These are phyloP conservation scores for Perca schrenkii DNA, from an alignment of 2,113 vertebrate species.

Conservation along the genomic window DNA sequence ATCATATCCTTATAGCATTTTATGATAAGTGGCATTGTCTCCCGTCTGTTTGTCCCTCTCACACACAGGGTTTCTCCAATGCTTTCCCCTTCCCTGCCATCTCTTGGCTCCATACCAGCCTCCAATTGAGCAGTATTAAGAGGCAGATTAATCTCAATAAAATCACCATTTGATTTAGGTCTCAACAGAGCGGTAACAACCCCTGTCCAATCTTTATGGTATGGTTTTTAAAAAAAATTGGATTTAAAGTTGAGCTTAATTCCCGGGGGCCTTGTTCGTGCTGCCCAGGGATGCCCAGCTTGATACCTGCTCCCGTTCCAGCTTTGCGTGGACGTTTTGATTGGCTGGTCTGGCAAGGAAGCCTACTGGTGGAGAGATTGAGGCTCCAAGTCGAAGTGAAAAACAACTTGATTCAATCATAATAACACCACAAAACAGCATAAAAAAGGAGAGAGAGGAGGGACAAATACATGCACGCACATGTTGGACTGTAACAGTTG, in stretches of 20 bases:
- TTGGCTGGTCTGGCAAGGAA: slow-evolving; percentile 58
- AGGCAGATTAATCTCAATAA: slow-evolving; percentile 59
- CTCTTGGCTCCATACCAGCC: slow-evolving; percentile 42
- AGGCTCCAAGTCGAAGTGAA: slow-evolving; percentile 41
- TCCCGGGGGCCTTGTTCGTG: slow-evolving; percentile 69
- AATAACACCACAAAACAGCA: slow-evolving; percentile 61
- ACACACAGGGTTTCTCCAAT: not conserved
- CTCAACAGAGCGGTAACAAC: slow-evolving; percentile 29
- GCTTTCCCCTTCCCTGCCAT: not conserved
- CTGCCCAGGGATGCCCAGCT: slow-evolving; percentile 66
- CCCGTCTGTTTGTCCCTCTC: not conserved
- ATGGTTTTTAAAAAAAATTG: slow-evolving; percentile 65
- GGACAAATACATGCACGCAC: slow-evolving; percentile 19
- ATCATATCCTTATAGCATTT: slow-evolving; percentile 12
- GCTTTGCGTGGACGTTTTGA: slow-evolving; percentile 62
- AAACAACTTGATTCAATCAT: slow-evolving; percentile 79
- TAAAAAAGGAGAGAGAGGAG: slow-evolving; percentile 1
- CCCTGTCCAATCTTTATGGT: slow-evolving; percentile 66
- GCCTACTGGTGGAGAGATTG: slow-evolving; percentile 59
- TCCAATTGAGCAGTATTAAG: slow-evolving; percentile 49
- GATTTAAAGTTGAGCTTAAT: slow-evolving; percentile 71
- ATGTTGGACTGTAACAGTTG: slow-evolving; percentile 67
- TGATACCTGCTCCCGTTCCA: slow-evolving; percentile 63
- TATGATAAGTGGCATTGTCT: slow-evolving; percentile 9
- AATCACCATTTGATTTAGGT: slow-evolving; percentile 60